Evolutionary conservation across 2,113 vertebrate species (phyloP), one percentile per base, ranked within the genome.

Genomic region (Tiliqua scincoides): DNA sequence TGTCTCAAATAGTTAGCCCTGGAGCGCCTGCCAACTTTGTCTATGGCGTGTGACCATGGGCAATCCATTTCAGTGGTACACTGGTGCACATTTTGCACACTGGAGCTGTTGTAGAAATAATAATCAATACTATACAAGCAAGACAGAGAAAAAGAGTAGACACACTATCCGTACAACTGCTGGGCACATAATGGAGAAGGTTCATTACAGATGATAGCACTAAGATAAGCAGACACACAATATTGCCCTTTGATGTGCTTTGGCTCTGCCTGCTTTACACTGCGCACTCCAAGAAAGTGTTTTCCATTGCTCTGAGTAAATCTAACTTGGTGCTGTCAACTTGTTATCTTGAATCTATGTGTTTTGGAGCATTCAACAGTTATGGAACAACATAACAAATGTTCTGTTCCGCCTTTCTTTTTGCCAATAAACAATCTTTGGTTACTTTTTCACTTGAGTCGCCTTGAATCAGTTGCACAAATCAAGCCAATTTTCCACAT

Each of bases 311-410:
- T 79, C 87, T 83, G 88, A 93, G 86, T 93, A 92, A 94, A 92
- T 91, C 83, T 94, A 95, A 95, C 95, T 95, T 97, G 97, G 97
- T 98, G 97, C 97, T 98, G 95, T 96, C 86, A 90, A 96, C 95
- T 92, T 94, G 86, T 89, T 92, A 92, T 92, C 91, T 92, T 89
- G 92, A 93, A 85, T 88, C 76, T 83, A 93, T 93, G 93, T 94
- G 93, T 94, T 91, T 92, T 95, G 85, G 70, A 92, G 12, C 93
- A 79, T 95, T 85, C 91, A 91, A 96, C 93, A 93, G 92, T 92
- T 85, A 90, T 8, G 68, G 86, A 85, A 84, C 89, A 48, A 48
- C 43, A 48, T 48, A 48, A 48, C 43, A 87, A 57, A 88, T 95
- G 96, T 87, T 91, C 94, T 93, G 94, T 86, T 91, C n/a, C n/a